Evolutionary conservation across 2,797 vertebrate species (phyloP).

Genomic region (Coendou prehensilis): DNA sequence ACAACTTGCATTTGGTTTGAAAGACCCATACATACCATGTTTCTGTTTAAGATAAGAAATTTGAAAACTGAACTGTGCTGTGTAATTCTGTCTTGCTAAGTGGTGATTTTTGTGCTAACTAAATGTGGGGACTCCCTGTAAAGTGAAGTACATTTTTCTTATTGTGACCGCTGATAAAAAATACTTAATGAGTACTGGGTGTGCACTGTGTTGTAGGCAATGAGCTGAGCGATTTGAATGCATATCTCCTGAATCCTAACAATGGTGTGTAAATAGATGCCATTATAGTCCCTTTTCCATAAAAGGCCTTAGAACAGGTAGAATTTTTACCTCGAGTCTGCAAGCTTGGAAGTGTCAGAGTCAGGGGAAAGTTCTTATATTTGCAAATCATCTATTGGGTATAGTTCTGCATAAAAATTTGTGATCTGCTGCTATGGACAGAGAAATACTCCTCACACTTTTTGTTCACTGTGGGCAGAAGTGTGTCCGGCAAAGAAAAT

Average conservation of each 20-base stretch:
- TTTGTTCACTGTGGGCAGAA: not conserved
- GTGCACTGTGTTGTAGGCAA: not conserved
- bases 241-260: slow-evolving; percentile 8
- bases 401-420: not conserved
- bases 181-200: not conserved
- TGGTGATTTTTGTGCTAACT: not conserved
- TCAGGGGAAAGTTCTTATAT: not conserved
- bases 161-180: slow-evolving; percentile 19
- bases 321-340: not conserved
- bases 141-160: not conserved
- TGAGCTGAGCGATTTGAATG: slow-evolving; percentile 10
- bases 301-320: not conserved
- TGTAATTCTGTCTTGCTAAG: not conserved
- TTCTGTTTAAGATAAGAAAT: slow-evolving; percentile 40
- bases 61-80: not conserved
- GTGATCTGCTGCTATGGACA: not conserved
- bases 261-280: not conserved
- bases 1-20: slow-evolving; percentile 45
- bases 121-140: not conserved
- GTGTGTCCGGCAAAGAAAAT: not conserved
- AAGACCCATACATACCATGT: slow-evolving; percentile 23
- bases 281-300: not conserved
- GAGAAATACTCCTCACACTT: not conserved
- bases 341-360: not conserved
- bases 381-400: not conserved